These are phyloP conservation scores for Rousettus madagascariensis DNA, from an alignment of 2,797 vertebrate genomes.

Conservation along the genomic window DNA sequence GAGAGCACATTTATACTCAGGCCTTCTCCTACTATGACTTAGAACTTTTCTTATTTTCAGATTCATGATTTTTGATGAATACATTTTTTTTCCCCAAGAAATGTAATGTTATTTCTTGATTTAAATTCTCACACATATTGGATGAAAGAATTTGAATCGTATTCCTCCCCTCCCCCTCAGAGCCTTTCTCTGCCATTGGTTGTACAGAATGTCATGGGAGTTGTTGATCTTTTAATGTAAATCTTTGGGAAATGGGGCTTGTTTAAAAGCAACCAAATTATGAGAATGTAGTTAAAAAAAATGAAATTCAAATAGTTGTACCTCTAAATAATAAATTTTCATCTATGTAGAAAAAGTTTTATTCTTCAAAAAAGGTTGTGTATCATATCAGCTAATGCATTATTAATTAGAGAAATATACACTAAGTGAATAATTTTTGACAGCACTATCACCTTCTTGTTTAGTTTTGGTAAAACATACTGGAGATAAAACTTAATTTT, in stretches of 20 bases:
- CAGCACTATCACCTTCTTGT: not conserved
- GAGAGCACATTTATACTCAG: not conserved
- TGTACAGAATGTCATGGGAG: not conserved
- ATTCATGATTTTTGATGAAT: not conserved
- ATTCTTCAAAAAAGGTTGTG: slow-evolving; percentile 30
- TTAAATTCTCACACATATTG: not conserved
- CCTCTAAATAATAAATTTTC: not conserved
- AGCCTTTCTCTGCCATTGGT: not conserved
- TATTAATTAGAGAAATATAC: not conserved
- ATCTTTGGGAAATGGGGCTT: not conserved
- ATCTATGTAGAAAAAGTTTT: not conserved
- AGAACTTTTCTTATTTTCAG: slow-evolving; percentile 20
- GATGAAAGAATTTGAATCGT: not conserved
- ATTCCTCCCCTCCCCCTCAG: not conserved
- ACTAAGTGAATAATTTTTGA: not conserved
- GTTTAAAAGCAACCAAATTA: not conserved
- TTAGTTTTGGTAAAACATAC: not conserved
- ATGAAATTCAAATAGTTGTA: not conserved
- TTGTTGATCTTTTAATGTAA: slow-evolving; percentile 13
- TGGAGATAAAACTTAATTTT: slow-evolving; percentile 21
- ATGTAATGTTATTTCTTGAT: not conserved
- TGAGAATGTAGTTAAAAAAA: not conserved
- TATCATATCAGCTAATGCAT: not conserved
- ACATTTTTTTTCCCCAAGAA: not conserved
- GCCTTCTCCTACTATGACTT: not conserved